Conservation (phyloP, 2,888 invertebrate genomes). For the Papilio gigon region DNA sequence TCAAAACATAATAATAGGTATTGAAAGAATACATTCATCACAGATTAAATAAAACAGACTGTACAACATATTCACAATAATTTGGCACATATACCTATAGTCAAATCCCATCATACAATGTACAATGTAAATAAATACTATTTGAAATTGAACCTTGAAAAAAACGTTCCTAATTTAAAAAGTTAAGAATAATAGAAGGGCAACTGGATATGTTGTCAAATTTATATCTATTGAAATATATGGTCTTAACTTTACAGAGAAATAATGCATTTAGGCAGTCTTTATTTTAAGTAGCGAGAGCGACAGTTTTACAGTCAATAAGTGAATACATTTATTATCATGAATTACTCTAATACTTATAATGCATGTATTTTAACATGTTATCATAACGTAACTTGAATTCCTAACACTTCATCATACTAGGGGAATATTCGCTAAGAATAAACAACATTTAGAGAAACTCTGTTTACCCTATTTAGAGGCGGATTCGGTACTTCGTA, state of each 20-base stretch:
- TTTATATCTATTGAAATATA: background rate
- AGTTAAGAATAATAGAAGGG: background rate
- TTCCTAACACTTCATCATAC: background rate
- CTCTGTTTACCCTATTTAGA: slow-evolving; percentile 9
- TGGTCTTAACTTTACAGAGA: background rate
- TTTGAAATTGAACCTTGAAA: background rate
- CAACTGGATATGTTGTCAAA: background rate
- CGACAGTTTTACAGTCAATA: slow-evolving; percentile 1
- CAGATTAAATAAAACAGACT: background rate
- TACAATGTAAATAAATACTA: background rate
- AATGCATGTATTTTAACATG: background rate
- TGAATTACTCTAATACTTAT: background rate
- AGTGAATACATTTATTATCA: background rate
- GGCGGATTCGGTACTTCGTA: background rate
- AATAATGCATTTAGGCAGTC: slow-evolving; percentile 14
- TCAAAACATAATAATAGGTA: background rate
- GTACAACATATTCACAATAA: background rate
- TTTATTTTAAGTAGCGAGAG: slow-evolving; percentile 12
- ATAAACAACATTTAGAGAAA: slow-evolving; percentile 3
- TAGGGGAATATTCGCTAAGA: background rate
- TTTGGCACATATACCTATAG: too few species aligned
- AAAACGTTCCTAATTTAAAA: background rate
- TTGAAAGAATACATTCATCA: background rate
- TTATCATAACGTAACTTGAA: background rate
- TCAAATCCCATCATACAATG: too few species aligned